A percentile compares a stretch with the other conserved stretches of the same genome.
These are phyloP conservation scores for Eristalinus sepulchralis DNA, from an alignment of 2,888 invertebrate genomes.

Conservation along the genomic window DNA sequence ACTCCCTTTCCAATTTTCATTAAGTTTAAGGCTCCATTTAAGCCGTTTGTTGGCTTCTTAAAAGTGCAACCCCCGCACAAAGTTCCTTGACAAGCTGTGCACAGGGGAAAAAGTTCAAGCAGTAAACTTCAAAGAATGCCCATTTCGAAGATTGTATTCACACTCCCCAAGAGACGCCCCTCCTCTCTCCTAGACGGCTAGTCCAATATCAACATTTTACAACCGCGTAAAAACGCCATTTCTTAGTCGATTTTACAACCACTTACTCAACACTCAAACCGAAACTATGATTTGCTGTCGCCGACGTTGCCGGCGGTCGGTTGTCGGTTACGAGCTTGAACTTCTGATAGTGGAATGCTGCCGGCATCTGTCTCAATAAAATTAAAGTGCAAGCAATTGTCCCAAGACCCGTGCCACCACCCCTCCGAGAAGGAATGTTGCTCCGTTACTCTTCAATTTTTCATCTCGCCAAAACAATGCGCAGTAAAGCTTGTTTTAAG, in stretches of 20 bases:
- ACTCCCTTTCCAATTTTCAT: not conserved
- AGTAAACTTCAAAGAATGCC: not conserved
- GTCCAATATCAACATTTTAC: not conserved
- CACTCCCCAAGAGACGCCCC: not conserved
- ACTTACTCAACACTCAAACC: not conserved
- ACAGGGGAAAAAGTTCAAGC: not conserved
- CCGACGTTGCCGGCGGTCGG: too few species aligned
- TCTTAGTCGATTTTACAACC: not conserved
- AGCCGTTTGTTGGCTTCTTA: not conserved
- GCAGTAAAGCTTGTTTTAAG: conserved; percentile 28
- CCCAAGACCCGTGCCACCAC: not conserved
- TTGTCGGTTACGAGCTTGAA: not conserved
- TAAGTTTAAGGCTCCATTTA: not conserved
- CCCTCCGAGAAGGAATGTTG: not conserved
- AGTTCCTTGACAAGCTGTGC: not conserved
- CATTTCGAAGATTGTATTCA: not conserved
- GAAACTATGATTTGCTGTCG: not conserved
- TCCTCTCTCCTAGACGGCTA: too few species aligned
- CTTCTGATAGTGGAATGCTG: not conserved
- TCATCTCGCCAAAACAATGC: conserved; percentile 8
- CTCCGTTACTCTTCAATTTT: conserved; percentile 6
- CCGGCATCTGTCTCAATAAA: not conserved
- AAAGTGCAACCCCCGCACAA: not conserved
- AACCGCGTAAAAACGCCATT: not conserved
- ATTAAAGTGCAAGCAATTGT: not conserved